Evolutionary conservation across 2,797 vertebrate species (phyloP), one percentile per base, ranked within the genome.

Genomic region (Molossus molossus): DNA sequence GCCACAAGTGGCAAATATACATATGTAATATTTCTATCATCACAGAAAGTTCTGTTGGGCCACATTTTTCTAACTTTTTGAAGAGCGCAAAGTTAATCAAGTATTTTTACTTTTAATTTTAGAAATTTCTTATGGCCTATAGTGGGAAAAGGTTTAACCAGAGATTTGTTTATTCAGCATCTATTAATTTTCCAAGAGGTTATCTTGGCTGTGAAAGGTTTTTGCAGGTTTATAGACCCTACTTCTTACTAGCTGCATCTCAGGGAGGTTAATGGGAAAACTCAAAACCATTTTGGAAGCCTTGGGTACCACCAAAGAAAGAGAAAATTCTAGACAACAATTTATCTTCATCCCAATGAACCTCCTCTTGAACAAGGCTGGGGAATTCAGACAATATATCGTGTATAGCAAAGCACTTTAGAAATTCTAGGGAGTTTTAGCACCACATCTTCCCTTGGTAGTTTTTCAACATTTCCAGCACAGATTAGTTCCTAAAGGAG

Each of bases 21-120:
- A 10, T 37, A 20, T 21, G 12, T 73, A 55, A 58, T 73, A 77
- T 82, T 72, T 90, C 58, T 87, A 17, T 53, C 7, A 75, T 33
- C 48, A 17, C n/a, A 65, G 79, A 92, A 73, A 86, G 64, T 91
- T 75, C 25, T 92, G 1, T 27, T 18, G 25, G 15, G 48, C 9
- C 53, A 37, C 20, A 62, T 75, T 87, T 29, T 91, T 81, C 65
- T n/a, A 86, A 72, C 29, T 86, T 82, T 86, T 82, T 53, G 20
- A 85, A 92, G 45, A 60, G 23, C 25, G 88, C 14, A 37, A 15
- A 62, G 25, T 65, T 65, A 86, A 64, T 53, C 21, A 65, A 75
- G 10, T 90, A 92, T 94, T 94, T 90, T 73, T 77, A 7, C 21
- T 88, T 95, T 94, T 86, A 67, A 60, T 55, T 90, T 90, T 40